Evolutionary conservation across 2,797 vertebrate genomes (phyloP).

Genomic region (Nannoperca obscura): DNA sequence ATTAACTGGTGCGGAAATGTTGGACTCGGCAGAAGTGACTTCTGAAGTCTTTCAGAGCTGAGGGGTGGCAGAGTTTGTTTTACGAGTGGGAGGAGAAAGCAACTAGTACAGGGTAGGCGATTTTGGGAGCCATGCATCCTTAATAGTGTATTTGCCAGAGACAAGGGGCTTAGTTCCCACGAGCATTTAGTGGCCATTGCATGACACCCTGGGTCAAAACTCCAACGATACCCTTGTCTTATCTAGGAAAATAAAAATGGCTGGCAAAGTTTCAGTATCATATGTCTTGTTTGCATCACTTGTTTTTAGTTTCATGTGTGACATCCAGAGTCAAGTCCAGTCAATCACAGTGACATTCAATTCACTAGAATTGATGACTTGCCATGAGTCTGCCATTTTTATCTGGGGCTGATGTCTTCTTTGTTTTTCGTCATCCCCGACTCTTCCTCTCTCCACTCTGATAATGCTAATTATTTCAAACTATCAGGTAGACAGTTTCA

Average conservation of each 20-base stretch:
- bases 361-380: conserved; percentile 73
- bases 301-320: conserved; percentile 54
- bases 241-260: neutral
- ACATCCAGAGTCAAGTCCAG: conserved; percentile 68
- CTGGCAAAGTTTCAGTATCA: conserved; percentile 45
- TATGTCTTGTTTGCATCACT: conserved; percentile 58
- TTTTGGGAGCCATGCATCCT: conserved; percentile 43
- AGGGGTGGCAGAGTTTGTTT: conserved; percentile 72
- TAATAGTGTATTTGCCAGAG: conserved; percentile 45
- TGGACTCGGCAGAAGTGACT: conserved; percentile 69
- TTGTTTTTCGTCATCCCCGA: conserved; percentile 79
- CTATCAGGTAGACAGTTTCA: conserved; percentile 86
- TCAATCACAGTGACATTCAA: conserved; percentile 79
- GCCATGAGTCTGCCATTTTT: conserved; percentile 64
- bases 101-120: conserved; percentile 46
- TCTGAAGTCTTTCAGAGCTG: conserved; percentile 63
- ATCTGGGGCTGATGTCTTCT: conserved; percentile 73
- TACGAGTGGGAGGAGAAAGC: conserved; percentile 65
- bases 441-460: conserved; percentile 71
- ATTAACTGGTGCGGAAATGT: conserved; percentile 81
- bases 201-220: conserved; percentile 32
- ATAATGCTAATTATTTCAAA: conserved; percentile 88
- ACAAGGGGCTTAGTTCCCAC: conserved; percentile 27
- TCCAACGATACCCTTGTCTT: conserved; percentile 8
- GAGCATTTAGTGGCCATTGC: conserved; percentile 40